These are phyloP conservation scores for Cheumatopsyche charites DNA, from an alignment of 1,140 invertebrate species.

Conservation along the genomic window DNA sequence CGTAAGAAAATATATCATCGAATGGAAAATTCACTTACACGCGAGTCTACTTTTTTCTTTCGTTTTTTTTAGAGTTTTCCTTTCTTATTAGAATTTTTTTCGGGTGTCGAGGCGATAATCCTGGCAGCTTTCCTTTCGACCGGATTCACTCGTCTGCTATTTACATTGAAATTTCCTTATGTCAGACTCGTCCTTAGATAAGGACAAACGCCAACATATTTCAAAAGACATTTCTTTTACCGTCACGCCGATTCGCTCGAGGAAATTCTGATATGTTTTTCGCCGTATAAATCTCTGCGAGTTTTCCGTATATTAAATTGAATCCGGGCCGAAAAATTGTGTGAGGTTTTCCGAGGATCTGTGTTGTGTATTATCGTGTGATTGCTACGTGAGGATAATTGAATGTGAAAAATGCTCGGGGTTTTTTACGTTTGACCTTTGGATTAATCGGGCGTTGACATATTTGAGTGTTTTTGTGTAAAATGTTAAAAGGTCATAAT, in stretches of 20 bases:
- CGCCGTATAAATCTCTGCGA: background rate
- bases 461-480: no score
- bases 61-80: no score
- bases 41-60: no score
- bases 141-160: slow-evolving; percentile 15
- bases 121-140: slow-evolving; percentile 15
- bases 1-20: no score
- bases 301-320: background rate
- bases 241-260: no score
- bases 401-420: no score
- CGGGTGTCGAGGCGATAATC: slow-evolving; percentile 1
- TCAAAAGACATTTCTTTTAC: slow-evolving; percentile 14
- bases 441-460: no score
- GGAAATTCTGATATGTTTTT: slow-evolving; percentile 1
- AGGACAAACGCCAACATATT: slow-evolving; percentile 17
- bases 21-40: no score
- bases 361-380: no score
- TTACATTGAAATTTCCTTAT: slow-evolving; percentile 28
- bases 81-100: background rate
- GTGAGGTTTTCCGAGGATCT: background rate
- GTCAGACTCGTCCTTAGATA: slow-evolving; percentile 16
- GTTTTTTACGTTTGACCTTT: no score
- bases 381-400: no score
- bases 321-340: background rate
- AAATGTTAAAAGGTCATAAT: no score